These are phyloP conservation scores for Clamator glandarius DNA, from an alignment of 2,797 vertebrate genomes.

Conservation along the genomic window DNA sequence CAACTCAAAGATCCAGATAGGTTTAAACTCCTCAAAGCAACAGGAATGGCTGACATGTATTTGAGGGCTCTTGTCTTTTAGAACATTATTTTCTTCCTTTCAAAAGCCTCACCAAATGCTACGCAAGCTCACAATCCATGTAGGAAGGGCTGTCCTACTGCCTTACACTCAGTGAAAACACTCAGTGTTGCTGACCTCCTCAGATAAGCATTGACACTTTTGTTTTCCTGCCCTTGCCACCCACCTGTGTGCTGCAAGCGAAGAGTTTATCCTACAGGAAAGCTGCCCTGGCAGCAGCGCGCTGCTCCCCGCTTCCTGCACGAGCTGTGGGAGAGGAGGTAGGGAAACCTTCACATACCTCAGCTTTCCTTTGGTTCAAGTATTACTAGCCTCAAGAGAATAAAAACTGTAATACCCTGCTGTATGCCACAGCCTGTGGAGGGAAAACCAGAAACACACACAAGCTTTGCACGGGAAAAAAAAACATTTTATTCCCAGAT, in stretches of 20 bases:
- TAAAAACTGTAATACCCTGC: neutral
- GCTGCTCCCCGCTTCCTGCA: neutral
- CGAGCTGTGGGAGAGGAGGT: neutral
- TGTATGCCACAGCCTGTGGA: neutral
- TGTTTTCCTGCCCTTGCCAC: neutral
- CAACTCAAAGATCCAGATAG: neutral
- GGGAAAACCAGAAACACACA: neutral
- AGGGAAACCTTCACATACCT: neutral
- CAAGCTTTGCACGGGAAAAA: neutral
- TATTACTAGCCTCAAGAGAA: neutral
- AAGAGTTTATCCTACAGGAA: fast-evolving
- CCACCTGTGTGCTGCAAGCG: neutral
- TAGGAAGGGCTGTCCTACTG: neutral
- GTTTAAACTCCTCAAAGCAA: neutral
- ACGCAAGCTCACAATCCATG: neutral
- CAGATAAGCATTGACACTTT: fast-evolving
- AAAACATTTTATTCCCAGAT: neutral
- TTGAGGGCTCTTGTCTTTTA: neutral
- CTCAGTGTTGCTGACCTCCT: neutral
- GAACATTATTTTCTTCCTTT: neutral
- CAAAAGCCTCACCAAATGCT: neutral
- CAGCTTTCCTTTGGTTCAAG: neutral
- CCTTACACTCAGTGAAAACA: neutral
- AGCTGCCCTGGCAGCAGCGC: neutral
- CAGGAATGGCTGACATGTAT: neutral